phyloP scores from a whole-genome alignment of 2,113 vertebrate species.

The Ranitomeya variabilis region DNA sequence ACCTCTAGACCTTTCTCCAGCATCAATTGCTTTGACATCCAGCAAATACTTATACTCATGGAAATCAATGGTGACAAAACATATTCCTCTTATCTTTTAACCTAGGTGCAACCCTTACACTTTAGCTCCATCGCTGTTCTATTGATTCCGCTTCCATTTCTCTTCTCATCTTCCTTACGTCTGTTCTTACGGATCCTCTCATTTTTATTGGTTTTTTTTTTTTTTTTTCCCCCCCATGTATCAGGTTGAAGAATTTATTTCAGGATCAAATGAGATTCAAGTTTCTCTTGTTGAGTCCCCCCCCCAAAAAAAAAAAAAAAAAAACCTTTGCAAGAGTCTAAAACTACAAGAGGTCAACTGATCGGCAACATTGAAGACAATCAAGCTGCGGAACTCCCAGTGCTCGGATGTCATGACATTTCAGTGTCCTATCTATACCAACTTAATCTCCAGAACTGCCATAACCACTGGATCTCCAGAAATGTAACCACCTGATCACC shows the following conservation, averaged over 20 bases:
- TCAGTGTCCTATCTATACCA: too few species aligned
- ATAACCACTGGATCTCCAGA: too few species aligned
- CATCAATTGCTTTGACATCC: neutral
- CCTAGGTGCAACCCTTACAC: neutral
- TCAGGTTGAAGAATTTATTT: neutral
- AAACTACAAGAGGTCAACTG: too few species aligned
- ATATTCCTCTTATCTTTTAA: neutral
- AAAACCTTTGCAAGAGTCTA: too few species aligned
- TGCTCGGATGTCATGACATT: neutral
- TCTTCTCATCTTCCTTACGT: neutral
- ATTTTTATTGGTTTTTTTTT: neutral
- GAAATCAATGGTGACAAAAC: neutral
- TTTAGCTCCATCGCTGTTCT: neutral
- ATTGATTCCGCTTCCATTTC: neutral
- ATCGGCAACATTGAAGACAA: neutral
- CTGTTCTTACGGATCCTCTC: neutral
- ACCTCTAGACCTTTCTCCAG: neutral
- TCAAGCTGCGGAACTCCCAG: neutral
- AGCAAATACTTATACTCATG: neutral
- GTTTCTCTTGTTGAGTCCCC: too few species aligned
- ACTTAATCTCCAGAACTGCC: too few species aligned
- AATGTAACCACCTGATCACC: too few species aligned
- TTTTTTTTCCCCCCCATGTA: neutral
- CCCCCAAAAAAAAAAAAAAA: too few species aligned
- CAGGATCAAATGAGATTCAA: neutral